Conservation (phyloP, 2,888 invertebrate species). For the Diaperis boleti region DNA sequence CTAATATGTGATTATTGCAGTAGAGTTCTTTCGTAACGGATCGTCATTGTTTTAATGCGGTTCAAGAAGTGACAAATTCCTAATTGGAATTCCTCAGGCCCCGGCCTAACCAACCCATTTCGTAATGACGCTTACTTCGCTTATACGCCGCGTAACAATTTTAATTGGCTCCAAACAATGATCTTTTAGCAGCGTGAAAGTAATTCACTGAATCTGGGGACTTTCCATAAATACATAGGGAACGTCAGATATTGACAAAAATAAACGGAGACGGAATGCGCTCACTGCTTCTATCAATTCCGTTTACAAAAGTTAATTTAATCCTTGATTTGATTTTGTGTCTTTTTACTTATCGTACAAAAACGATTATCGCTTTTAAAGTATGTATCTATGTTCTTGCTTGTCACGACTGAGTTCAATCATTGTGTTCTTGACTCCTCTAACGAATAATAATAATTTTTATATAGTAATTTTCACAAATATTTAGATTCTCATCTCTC, state of each 20-base stretch:
- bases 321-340: too few species aligned
- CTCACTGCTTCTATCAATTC: conserved; percentile 48
- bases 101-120: conserved; percentile 60
- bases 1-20: conserved; percentile 51
- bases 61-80: conserved; percentile 66
- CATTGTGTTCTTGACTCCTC: too few species aligned
- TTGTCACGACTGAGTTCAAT: too few species aligned
- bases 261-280: conserved; percentile 43
- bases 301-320: conserved; percentile 53
- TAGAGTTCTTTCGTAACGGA: conserved; percentile 50
- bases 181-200: conserved; percentile 55
- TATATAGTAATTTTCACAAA: too few species aligned
- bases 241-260: conserved; percentile 43
- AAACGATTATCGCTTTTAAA: too few species aligned
- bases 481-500: too few species aligned
- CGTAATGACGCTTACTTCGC: conserved; percentile 63
- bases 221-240: conserved; percentile 44
- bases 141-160: conserved; percentile 60
- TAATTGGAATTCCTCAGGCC: conserved; percentile 66
- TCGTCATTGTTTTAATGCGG: conserved; percentile 59
- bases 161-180: conserved; percentile 63
- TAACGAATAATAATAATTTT: too few species aligned
- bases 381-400: too few species aligned
- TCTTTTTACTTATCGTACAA: too few species aligned
- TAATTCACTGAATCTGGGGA: conserved; percentile 43